These are phyloP conservation scores for Amblyornis subalaris DNA, from an alignment of 2,113 vertebrate genomes.

Conservation along the genomic window DNA sequence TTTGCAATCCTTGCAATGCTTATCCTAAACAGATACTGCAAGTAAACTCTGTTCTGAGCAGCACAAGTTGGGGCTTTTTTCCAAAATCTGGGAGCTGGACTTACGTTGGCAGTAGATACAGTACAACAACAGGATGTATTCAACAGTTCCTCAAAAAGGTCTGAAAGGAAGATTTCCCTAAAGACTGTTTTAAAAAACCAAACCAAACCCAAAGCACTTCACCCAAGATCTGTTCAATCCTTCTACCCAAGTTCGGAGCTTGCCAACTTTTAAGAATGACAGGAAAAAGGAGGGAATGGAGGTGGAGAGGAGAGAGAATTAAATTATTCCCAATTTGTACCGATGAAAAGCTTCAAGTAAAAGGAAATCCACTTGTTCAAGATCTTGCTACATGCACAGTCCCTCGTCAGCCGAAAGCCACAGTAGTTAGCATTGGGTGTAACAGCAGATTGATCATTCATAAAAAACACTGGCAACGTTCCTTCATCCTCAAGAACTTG, in stretches of 20 bases:
- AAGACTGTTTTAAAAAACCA: conserved; percentile 43
- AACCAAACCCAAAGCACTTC: conserved; percentile 37
- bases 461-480: conserved; percentile 2
- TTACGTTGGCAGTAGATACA: conserved; percentile 70
- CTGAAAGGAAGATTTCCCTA: conserved; percentile 30
- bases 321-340: conserved; percentile 60
- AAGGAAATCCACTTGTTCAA: conserved; percentile 60
- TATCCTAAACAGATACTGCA: conserved; percentile 47
- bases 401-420: conserved; percentile 57
- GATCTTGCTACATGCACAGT: conserved; percentile 70
- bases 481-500: neutral
- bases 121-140: conserved; percentile 57
- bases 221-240: neutral
- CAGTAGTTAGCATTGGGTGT: conserved; percentile 59
- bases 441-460: conserved; percentile 24
- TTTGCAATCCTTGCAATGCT: conserved; percentile 53
- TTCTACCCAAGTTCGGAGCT: neutral
- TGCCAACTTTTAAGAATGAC: neutral
- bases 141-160: conserved; percentile 54
- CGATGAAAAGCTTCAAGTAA: conserved; percentile 84
- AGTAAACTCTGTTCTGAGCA: conserved; percentile 81
- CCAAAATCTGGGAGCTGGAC: conserved; percentile 59
- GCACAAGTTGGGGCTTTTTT: conserved; percentile 64
- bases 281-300: conserved; percentile 11
- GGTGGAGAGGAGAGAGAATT: neutral